Conservation (phyloP, 2,888 invertebrate species). For the Idaea biselata region DNA sequence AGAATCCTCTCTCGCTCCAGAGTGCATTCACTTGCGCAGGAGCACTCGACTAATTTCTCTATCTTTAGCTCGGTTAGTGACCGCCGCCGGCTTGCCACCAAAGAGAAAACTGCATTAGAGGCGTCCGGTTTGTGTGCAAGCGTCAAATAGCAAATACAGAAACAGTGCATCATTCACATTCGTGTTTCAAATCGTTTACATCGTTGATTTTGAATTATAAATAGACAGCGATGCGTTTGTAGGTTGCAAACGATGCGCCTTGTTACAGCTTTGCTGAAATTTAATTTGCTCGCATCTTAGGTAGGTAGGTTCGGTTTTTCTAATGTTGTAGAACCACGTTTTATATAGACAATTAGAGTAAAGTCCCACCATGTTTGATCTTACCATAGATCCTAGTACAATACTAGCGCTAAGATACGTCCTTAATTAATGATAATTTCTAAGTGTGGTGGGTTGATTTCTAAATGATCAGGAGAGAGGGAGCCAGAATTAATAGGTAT, state of each 20-base stretch:
- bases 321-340: too few relatives aligned
- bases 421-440: too few relatives aligned
- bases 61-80: constrained; percentile 79
- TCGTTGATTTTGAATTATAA: background rate
- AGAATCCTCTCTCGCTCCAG: constrained; percentile 20
- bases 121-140: constrained; percentile 69
- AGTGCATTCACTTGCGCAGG: constrained; percentile 71
- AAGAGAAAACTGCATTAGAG: constrained; percentile 76
- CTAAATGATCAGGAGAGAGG: too few relatives aligned
- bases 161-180: constrained; percentile 21
- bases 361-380: too few relatives aligned
- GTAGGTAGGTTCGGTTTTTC: too few relatives aligned
- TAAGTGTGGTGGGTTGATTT: too few relatives aligned
- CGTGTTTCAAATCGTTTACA: background rate
- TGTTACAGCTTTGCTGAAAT: background rate
- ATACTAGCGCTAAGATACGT: too few relatives aligned
- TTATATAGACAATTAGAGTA: too few relatives aligned
- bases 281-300: background rate
- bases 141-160: constrained; percentile 47
- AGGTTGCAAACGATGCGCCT: background rate
- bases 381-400: too few relatives aligned
- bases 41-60: constrained; percentile 75
- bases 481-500: too few relatives aligned
- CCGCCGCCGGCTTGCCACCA: constrained; percentile 59
- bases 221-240: background rate